Base-by-base conservation (phyloP, 1,140 invertebrate genomes). In the Euwallacea fornicatus region DNA sequence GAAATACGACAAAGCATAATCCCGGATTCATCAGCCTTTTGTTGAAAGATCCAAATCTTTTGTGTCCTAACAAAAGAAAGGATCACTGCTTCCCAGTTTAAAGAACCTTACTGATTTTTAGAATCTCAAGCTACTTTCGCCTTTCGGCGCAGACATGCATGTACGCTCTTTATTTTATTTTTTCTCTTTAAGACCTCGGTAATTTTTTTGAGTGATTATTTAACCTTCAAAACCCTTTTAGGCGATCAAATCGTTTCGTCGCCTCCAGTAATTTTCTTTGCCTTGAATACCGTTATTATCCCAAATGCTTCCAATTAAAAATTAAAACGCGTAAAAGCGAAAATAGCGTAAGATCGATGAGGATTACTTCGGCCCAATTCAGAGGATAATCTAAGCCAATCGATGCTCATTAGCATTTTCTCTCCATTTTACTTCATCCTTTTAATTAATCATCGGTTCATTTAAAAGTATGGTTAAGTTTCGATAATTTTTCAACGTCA, bases 1-100 rank as follows among this genome's bases (percentile, higher is more conserved):
- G 65, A 66, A 46, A 66, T 58, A 66, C 55, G 65, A 66, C 65
- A 66, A 66, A 66, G 65, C 53, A 42, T 66, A 66, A 66, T 66
- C 65, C 65, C 16, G 65, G 65, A 58, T 66, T 66, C 65, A 66
- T 66, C 65, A 58, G 65, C 53, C 54, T 58, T 66, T 66, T 66
- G 65, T 66, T 66, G 15, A 66, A 66, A 66, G 54, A 66, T 21
- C 47, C 42, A 66, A 58, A 44, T 66, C 65, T 66, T 66, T 66
- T 66, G 65, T 58, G 11, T 42, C 11, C 11, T 42, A 58, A 66
- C 60, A 62, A 65, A 44, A 58, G 65, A 58, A 58, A 44, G 54
- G 65, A 56, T 58, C 53, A 66, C 65, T 66, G 33, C 53, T 66
- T 33, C 42, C 54, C 53, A 58, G 54, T 58, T 66, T 65, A 54